phyloP scores from a whole-genome alignment of 2,797 vertebrate genomes.

The Poecilia wingei region DNA sequence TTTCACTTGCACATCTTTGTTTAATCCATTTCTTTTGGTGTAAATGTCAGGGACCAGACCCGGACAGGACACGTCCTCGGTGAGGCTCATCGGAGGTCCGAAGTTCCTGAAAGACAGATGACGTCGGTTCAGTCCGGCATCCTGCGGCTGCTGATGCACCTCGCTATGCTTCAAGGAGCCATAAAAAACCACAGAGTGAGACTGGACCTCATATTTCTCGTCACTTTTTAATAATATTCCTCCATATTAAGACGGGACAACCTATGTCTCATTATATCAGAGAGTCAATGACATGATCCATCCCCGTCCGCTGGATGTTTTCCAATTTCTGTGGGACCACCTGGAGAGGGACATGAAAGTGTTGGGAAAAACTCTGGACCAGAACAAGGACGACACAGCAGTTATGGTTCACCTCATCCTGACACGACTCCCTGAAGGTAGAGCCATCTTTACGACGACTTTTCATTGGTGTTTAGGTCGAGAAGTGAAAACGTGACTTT shows the following conservation, averaged over 20 bases:
- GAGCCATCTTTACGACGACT: not conserved
- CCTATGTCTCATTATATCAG: constrained; percentile 42
- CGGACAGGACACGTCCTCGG: constrained; percentile 74
- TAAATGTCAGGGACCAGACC: constrained; percentile 54
- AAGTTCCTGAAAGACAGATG: constrained; percentile 74
- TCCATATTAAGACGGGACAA: not conserved
- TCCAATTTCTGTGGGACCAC: constrained; percentile 75
- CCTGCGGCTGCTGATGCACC: constrained; percentile 75
- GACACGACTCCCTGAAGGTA: constrained; percentile 51
- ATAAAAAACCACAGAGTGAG: constrained; percentile 54
- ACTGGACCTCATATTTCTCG: not conserved
- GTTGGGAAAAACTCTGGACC: constrained; percentile 66
- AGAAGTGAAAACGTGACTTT: not conserved
- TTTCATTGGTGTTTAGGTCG: not conserved
- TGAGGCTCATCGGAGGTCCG: constrained; percentile 53
- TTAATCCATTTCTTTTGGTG: not conserved
- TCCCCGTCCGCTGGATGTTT: constrained; percentile 31
- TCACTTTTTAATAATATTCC: not conserved
- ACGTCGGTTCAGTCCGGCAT: constrained; percentile 58
- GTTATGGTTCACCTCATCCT: constrained; percentile 75
- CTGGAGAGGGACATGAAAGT: constrained; percentile 73
- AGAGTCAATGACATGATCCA: constrained; percentile 69
- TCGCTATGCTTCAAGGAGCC: constrained; percentile 77
- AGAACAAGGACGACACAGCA: constrained; percentile 74
- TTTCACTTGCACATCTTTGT: not conserved